A percentile compares a stretch with the other conserved stretches of the same genome.
These are phyloP conservation scores for Schizopygopsis malacanthus DNA, from an alignment of 2,797 vertebrate genomes.

Conservation along the genomic window DNA sequence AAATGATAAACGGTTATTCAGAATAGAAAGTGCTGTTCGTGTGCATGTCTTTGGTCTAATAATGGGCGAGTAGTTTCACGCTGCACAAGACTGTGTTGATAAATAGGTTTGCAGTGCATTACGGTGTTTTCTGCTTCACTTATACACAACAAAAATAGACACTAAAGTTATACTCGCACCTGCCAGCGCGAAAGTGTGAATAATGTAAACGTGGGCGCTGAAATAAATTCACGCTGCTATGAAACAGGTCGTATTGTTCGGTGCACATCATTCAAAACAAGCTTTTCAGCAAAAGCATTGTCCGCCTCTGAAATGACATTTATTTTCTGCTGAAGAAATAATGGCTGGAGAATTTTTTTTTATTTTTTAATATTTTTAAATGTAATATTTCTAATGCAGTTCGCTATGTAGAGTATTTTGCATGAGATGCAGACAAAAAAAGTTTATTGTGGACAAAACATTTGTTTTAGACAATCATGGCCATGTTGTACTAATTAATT, in stretches of 20 bases:
- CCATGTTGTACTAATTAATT: background rate
- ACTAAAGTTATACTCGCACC: background rate
- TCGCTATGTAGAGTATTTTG: background rate
- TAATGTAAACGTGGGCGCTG: background rate
- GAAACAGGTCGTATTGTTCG: background rate
- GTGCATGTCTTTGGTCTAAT: background rate
- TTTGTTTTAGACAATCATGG: background rate
- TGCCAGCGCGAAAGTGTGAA: background rate
- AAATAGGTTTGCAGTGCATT: slow-evolving; percentile 3
- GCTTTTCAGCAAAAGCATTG: background rate
- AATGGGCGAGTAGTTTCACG: background rate
- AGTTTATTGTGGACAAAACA: background rate
- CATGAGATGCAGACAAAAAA: background rate
- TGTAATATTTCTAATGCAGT: background rate
- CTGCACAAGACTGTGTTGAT: background rate
- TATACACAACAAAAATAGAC: slow-evolving; percentile 1
- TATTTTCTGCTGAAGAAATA: background rate
- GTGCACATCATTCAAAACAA: background rate
- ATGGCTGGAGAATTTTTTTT: background rate
- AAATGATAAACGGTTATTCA: background rate
- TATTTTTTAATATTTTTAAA: background rate
- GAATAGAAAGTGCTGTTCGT: background rate
- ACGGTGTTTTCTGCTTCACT: slow-evolving; percentile 1
- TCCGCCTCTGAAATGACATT: background rate
- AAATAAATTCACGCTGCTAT: background rate